These are phyloP conservation scores for Penaeus monodon DNA, from an alignment of 2,888 invertebrate genomes.

Conservation along the genomic window DNA sequence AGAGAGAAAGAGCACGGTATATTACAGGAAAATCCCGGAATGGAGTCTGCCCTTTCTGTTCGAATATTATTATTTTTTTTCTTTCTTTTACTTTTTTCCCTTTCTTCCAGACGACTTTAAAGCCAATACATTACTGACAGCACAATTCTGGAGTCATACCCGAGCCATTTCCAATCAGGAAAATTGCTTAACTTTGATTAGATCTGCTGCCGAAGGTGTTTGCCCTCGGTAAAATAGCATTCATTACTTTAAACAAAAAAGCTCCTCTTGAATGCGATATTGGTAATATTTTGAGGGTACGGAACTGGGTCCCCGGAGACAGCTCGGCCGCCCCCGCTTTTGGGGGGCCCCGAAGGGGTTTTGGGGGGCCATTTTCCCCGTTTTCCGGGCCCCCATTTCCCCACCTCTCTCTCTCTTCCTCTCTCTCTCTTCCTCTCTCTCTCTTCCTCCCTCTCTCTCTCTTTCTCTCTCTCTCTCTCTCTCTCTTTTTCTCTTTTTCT, in stretches of 20 bases:
- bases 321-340: no score
- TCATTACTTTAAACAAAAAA: slow-evolving; percentile 32
- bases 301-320: no score
- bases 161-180: slow-evolving; percentile 32
- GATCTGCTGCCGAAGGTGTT: slow-evolving; percentile 43
- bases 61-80: background rate
- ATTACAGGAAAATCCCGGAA: background rate
- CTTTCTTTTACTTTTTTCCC: background rate
- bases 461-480: no score
- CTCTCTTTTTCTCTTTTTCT: no score
- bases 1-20: background rate
- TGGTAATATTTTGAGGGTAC: slow-evolving; percentile 3
- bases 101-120: background rate
- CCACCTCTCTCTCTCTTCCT: no score
- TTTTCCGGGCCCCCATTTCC: no score
- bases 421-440: no score
- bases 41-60: background rate
- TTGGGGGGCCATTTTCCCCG: no score
- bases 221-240: slow-evolving; percentile 27
- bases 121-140: background rate
- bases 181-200: slow-evolving; percentile 49
- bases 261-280: slow-evolving; percentile 8
- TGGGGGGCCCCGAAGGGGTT: no score
- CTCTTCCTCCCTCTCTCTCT: no score
- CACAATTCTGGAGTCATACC: slow-evolving; percentile 2